Evolutionary conservation across 1,140 invertebrate genomes (phyloP).

Genomic region (Eumaeus atala): DNA sequence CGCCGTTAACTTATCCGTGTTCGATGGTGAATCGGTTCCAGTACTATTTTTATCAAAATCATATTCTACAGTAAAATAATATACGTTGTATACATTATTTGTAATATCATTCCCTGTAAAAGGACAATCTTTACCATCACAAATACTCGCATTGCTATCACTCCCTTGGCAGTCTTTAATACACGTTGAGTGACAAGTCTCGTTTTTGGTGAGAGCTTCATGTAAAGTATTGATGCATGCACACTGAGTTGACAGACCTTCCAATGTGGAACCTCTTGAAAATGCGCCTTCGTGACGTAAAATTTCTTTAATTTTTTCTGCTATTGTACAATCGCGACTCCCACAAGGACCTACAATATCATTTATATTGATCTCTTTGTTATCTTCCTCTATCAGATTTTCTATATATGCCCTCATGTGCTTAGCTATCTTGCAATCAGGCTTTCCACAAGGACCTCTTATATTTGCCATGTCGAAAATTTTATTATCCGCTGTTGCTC

Average conservation of each 20-base stretch:
- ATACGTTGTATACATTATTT: constrained; percentile 47
- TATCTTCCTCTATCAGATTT: constrained; percentile 58
- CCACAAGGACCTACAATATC: constrained; percentile 62
- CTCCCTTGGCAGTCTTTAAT: constrained; percentile 41
- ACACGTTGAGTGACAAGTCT: constrained; percentile 37
- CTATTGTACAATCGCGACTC: constrained; percentile 55
- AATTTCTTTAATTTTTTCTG: constrained; percentile 55
- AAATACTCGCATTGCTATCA: constrained; percentile 34
- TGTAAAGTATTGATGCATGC: constrained; percentile 56
- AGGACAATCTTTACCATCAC: constrained; percentile 45
- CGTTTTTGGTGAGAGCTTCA: constrained; percentile 39
- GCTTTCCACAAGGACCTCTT: constrained; percentile 58
- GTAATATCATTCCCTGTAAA: constrained; percentile 24
- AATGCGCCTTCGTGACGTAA: constrained; percentile 52
- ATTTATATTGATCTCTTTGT: constrained; percentile 47
- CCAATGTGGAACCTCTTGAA: constrained; percentile 30
- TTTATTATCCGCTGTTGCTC: constrained; percentile 28
- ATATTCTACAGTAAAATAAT: constrained; percentile 57
- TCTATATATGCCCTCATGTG: constrained; percentile 58
- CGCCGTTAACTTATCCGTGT: constrained; percentile 20
- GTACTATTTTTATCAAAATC: constrained; percentile 36
- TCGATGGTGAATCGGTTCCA: constrained; percentile 21
- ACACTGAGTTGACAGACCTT: constrained; percentile 56
- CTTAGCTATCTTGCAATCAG: constrained; percentile 60
- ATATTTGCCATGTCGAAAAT: constrained; percentile 62